Conservation (phyloP, 2,797 vertebrate species). For the Pangasius larnaudii region DNA sequence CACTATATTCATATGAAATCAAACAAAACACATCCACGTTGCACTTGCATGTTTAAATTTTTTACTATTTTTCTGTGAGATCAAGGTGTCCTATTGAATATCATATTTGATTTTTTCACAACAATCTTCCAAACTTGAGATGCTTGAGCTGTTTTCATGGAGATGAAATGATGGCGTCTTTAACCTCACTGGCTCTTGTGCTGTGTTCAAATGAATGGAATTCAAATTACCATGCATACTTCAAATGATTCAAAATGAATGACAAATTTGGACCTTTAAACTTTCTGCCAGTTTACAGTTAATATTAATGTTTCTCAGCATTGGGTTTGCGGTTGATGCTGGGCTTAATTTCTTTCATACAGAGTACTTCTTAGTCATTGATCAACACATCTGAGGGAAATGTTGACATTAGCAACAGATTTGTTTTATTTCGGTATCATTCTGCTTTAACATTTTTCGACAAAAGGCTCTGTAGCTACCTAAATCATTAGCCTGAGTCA, state of each 20-base stretch:
- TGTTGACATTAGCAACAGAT: not conserved
- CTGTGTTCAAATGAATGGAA: not conserved
- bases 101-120: not conserved
- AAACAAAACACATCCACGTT: not conserved
- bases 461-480: not conserved
- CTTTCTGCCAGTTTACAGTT: not conserved
- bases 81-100: not conserved
- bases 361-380: not conserved
- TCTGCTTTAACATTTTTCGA: not conserved
- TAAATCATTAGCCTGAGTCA: slow-evolving; percentile 6
- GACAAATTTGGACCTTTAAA: not conserved
- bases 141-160: not conserved
- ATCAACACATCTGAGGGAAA: not conserved
- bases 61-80: not conserved
- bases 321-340: no score
- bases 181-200: not conserved
- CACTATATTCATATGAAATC: not conserved
- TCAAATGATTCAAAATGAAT: not conserved
- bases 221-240: not conserved
- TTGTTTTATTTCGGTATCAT: not conserved
- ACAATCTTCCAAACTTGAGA: not conserved
- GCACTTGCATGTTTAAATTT: not conserved
- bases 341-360: not conserved
- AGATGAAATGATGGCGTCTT: not conserved
- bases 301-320: not conserved